Conservation (phyloP, 2,113 vertebrate genomes). For the zebrafish (Danio rerio) region DNA sequence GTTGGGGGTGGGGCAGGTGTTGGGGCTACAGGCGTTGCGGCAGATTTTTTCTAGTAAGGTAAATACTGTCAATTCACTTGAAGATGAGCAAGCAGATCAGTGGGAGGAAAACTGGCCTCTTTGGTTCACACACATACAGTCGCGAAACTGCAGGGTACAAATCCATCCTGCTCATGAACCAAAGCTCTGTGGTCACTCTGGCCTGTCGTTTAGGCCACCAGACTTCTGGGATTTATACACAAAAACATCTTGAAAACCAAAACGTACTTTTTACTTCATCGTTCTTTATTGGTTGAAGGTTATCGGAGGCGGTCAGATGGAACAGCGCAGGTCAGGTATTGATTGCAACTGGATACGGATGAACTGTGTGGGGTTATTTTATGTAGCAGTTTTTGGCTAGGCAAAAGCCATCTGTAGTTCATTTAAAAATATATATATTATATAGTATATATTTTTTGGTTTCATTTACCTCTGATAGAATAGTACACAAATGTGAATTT, state of each 20-base stretch:
- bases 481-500: slow-evolving; percentile 54
- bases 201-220: slow-evolving; percentile 2
- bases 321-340: slow-evolving; percentile 50
- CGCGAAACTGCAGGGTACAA: slow-evolving; percentile 6
- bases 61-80: slow-evolving; percentile 44
- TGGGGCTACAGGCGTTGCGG: slow-evolving; percentile 8
- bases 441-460: slow-evolving; percentile 45
- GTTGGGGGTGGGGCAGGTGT: not conserved
- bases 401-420: slow-evolving; percentile 37
- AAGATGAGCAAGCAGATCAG: slow-evolving; percentile 54
- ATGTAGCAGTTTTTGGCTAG: slow-evolving; percentile 39
- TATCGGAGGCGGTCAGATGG: slow-evolving; percentile 4
- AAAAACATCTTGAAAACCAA: slow-evolving; percentile 42
- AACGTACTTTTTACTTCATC: slow-evolving; percentile 27
- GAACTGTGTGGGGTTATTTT: slow-evolving; percentile 17
- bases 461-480: slow-evolving; percentile 49
- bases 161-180: slow-evolving; percentile 45
- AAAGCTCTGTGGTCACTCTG: slow-evolving; percentile 50
- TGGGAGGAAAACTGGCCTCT: slow-evolving; percentile 26
- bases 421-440: slow-evolving; percentile 35
- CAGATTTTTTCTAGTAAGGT: slow-evolving; percentile 38
- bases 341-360: slow-evolving; percentile 25
- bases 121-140: slow-evolving; percentile 18
- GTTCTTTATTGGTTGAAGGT: not conserved
- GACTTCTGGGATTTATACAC: slow-evolving; percentile 36